Conservation (phyloP, 2,113 vertebrate species). For the Poecilia latipinna region DNA sequence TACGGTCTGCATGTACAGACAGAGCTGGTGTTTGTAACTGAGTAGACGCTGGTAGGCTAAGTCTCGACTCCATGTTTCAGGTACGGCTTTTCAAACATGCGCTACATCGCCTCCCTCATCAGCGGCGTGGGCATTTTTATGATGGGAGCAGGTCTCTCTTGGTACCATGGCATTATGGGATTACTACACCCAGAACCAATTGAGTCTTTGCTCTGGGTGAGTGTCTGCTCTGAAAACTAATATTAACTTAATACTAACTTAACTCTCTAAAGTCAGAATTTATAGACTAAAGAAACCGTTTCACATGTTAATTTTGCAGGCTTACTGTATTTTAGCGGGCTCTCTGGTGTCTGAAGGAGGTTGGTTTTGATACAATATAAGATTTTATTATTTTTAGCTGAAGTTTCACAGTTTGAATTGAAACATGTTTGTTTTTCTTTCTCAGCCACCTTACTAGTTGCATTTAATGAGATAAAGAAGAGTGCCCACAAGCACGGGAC, state of each 20-base stretch:
- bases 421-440: slow-evolving; percentile 38
- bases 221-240: slow-evolving; percentile 10
- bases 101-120: slow-evolving; percentile 96
- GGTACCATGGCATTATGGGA: slow-evolving; percentile 98
- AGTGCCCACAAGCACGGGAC: slow-evolving; percentile 85
- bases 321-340: slow-evolving; percentile 97
- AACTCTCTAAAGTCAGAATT: background rate
- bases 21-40: background rate
- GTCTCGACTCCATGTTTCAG: slow-evolving; percentile 65
- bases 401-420: background rate
- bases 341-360: slow-evolving; percentile 99
- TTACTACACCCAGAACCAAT: slow-evolving; percentile 93
- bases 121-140: slow-evolving; percentile 99
- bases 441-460: slow-evolving; percentile 95
- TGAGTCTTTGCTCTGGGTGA: slow-evolving; percentile 96
- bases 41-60: background rate
- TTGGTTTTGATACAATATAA: slow-evolving; percentile 56
- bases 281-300: background rate
- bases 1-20: background rate
- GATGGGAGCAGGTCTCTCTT: slow-evolving; percentile 98
- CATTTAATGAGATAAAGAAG: slow-evolving; percentile 94
- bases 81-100: slow-evolving; percentile 99
- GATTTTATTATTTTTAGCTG: background rate
- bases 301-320: slow-evolving; percentile 74
- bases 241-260: too few species aligned